These are phyloP conservation scores for Agriopis marginaria DNA, from an alignment of 2,888 invertebrate species.

Conservation along the genomic window DNA sequence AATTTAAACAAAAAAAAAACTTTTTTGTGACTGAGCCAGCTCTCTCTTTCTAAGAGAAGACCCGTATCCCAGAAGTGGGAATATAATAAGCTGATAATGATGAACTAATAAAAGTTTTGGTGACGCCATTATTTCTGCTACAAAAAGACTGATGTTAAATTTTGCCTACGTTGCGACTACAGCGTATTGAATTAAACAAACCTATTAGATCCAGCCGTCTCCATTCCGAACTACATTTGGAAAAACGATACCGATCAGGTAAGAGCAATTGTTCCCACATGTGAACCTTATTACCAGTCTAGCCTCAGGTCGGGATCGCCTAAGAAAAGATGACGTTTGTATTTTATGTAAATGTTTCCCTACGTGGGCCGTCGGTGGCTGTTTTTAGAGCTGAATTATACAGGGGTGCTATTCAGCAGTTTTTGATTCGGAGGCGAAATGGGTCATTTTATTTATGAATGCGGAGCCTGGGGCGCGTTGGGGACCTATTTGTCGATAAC, in stretches of 20 bases:
- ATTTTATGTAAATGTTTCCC: slow-evolving; percentile 49
- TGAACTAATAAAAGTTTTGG: no score
- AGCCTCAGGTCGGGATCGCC: slow-evolving; percentile 42
- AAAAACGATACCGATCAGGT: slow-evolving; percentile 49
- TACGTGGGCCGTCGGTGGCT: slow-evolving; percentile 46
- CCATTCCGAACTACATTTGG: slow-evolving; percentile 29
- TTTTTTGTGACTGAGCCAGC: no score
- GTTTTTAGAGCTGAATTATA: slow-evolving; percentile 50
- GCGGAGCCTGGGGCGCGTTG: slow-evolving; percentile 42
- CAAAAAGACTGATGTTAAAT: background rate
- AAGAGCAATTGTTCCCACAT: slow-evolving; percentile 61
- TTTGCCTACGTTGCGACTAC: slow-evolving; percentile 2
- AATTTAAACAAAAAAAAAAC: no score
- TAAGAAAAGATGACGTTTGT: slow-evolving; percentile 51
- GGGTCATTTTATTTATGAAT: slow-evolving; percentile 51
- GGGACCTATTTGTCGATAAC: slow-evolving; percentile 47
- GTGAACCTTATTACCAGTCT: slow-evolving; percentile 56
- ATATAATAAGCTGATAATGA: no score
- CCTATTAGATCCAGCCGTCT: slow-evolving; percentile 33
- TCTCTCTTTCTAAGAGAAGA: no score
- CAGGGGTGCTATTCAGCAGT: slow-evolving; percentile 49
- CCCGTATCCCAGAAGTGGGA: no score
- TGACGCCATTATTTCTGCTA: no score
- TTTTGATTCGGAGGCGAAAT: slow-evolving; percentile 49
- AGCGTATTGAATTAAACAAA: slow-evolving; percentile 29